Conservation (phyloP, 2,113 vertebrate species). For the Martes martes region DNA sequence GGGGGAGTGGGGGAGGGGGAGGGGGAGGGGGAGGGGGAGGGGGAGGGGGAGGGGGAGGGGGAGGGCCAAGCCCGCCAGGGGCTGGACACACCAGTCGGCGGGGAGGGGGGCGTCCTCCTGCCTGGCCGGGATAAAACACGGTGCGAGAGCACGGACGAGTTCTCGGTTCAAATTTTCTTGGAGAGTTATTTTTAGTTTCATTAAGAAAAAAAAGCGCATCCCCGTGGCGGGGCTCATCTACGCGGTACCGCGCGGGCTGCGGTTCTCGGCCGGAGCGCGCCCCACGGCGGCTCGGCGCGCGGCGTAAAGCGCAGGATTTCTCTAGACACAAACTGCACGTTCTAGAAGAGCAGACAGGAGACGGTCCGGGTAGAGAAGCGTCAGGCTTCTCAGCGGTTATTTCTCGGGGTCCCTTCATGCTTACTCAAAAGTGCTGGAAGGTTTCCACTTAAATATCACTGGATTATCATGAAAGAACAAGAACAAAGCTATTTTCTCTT, state of each 20-base stretch:
- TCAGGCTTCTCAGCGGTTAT: neutral
- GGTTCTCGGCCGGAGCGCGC: neutral
- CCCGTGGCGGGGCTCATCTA: neutral
- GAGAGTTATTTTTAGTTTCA: neutral
- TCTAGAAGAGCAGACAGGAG: neutral
- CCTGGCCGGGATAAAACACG: neutral
- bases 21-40: too few species aligned
- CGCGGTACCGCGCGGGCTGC: neutral
- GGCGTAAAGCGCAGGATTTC: neutral
- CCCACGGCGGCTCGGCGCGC: neutral
- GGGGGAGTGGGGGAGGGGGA: too few species aligned
- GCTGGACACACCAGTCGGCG: fast-evolving
- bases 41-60: too few species aligned
- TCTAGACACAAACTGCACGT: neutral
- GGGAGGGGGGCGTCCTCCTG: neutral
- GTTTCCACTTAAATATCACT: neutral
- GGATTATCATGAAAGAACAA: neutral
- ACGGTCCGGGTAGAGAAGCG: neutral
- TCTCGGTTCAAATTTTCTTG: neutral
- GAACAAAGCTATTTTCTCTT: neutral
- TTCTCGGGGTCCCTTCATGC: neutral
- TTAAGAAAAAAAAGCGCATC: neutral
- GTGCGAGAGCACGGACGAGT: neutral
- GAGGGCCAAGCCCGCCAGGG: neutral
- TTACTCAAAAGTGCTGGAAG: neutral